phyloP scores from a whole-genome alignment of 2,888 invertebrate species.

The Tenthredo scrophulariae region DNA sequence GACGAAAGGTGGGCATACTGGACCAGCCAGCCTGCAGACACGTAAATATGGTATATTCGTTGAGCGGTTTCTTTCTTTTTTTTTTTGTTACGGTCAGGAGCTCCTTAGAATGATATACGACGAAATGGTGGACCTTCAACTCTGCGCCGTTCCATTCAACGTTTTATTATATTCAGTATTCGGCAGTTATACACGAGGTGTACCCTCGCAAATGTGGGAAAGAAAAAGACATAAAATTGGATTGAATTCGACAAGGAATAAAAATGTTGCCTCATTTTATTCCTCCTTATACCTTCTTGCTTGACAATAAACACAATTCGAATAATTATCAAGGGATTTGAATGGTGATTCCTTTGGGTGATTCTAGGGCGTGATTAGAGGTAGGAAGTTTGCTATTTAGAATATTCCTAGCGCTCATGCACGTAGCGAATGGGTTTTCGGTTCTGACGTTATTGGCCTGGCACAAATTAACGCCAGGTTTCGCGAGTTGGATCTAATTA shows the following conservation, averaged over 20 bases:
- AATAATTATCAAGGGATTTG: neutral
- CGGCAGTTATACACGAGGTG: slow-evolving; percentile 21
- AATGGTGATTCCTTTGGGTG: neutral
- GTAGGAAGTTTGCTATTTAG: slow-evolving; percentile 17
- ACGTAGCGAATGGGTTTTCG: slow-evolving; percentile 31
- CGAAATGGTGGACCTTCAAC: slow-evolving; percentile 31
- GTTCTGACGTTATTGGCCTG: slow-evolving; percentile 33
- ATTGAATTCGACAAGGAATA: neutral
- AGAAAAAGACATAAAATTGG: neutral
- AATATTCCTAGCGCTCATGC: slow-evolving; percentile 9
- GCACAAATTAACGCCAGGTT: slow-evolving; percentile 41
- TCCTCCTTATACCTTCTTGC: neutral
- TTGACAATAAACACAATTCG: neutral
- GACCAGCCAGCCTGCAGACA: neutral
- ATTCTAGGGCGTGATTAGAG: neutral
- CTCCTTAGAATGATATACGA: slow-evolving; percentile 33
- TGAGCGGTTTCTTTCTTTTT: neutral
- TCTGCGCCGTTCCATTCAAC: neutral
- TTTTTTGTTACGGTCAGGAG: slow-evolving; percentile 19
- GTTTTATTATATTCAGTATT: slow-evolving; percentile 15
- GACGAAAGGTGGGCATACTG: slow-evolving; percentile 25
- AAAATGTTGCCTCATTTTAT: neutral
- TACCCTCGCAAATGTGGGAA: neutral
- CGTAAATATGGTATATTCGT: slow-evolving; percentile 31
- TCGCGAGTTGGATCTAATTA: slow-evolving; percentile 49